Percentiles rank a stretch among this genome's conserved stretches.
Evolutionary conservation across 2,888 invertebrate genomes (phyloP).

Genomic region (Tanytarsus gracilentus): DNA sequence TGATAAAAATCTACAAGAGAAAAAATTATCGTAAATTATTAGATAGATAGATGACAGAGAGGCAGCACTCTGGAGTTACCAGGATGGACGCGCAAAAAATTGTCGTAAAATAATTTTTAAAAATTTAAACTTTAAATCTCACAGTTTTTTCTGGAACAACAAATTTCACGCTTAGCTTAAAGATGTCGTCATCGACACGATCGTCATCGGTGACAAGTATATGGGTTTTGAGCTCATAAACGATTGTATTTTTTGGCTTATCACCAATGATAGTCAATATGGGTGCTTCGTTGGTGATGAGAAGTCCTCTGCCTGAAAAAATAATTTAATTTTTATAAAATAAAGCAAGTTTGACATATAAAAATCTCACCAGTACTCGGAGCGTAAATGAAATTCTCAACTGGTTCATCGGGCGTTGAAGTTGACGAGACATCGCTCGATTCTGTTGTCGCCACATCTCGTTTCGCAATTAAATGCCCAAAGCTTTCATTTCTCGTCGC

Average conservation of each 20-base stretch:
- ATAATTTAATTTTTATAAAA: not conserved
- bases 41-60: not conserved
- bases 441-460: conserved; percentile 33
- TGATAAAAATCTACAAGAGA: not conserved
- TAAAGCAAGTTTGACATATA: conserved; percentile 24
- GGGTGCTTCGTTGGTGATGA: conserved; percentile 48
- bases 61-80: no score
- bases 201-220: conserved; percentile 38
- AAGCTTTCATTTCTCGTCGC: conserved; percentile 42
- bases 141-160: not conserved
- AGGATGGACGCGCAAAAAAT: not conserved
- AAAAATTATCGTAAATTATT: not conserved
- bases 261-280: conserved; percentile 43
- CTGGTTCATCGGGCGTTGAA: conserved; percentile 36
- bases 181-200: conserved; percentile 28
- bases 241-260: conserved; percentile 37
- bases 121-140: no score
- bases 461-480: conserved; percentile 39
- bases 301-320: conserved; percentile 44
- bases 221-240: conserved; percentile 42
- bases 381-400: conserved; percentile 46
- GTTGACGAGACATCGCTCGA: conserved; percentile 6
- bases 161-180: not conserved
- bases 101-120: not conserved
- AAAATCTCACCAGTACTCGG: conserved; percentile 45